A percentile compares a stretch with the other conserved stretches of the same genome.
phyloP scores from a whole-genome alignment of 2,113 vertebrate species.

The Callospermophilus lateralis region DNA sequence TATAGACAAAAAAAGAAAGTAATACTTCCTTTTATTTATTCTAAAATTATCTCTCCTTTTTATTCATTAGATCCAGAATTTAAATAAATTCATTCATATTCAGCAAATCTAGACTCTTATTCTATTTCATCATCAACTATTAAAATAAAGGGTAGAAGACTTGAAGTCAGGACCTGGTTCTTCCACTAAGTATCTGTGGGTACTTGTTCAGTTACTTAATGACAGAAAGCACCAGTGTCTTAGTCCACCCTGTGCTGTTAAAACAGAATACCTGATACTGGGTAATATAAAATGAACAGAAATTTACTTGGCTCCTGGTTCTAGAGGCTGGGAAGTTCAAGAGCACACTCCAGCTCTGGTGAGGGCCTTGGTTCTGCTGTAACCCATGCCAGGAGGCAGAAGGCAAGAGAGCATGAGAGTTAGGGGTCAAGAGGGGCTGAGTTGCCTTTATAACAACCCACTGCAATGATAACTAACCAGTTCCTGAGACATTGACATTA shows the following conservation, averaged over 20 bases:
- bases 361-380: background rate
- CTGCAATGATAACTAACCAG: background rate
- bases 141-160: background rate
- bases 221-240: background rate
- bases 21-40: conserved; percentile 31
- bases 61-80: background rate
- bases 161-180: background rate
- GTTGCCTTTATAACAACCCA: background rate
- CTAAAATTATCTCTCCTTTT: conserved; percentile 9
- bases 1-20: background rate
- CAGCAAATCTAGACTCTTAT: background rate
- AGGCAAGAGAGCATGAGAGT: background rate
- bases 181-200: background rate
- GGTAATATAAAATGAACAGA: background rate
- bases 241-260: background rate
- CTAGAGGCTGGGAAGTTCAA: background rate
- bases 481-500: background rate
- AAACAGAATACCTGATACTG: background rate
- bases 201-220: background rate
- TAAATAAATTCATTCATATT: conserved; percentile 21
- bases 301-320: background rate
- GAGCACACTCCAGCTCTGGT: background rate
- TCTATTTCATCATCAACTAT: background rate
- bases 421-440: background rate
- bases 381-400: background rate